phyloP scores from a whole-genome alignment of 2,888 invertebrate species.

The Eupithecia insigniata region DNA sequence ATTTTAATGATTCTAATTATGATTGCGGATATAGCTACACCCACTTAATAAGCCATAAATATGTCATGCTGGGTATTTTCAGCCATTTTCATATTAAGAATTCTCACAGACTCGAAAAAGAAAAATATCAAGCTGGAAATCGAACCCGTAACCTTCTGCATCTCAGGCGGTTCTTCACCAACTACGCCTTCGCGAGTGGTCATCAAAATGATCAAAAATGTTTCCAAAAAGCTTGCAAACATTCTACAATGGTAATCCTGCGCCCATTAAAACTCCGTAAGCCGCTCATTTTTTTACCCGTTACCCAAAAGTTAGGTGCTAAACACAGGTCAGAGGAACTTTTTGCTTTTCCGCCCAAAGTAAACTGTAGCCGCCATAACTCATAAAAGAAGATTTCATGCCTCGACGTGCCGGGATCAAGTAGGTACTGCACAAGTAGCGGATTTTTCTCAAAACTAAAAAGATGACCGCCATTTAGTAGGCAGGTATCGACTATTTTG shows the following conservation, averaged over 20 bases:
- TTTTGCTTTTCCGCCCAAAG: conserved; percentile 24
- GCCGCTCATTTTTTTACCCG: conserved; percentile 19
- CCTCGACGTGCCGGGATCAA: background rate
- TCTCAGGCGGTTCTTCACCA: background rate
- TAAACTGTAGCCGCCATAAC: conserved; percentile 20
- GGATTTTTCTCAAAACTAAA: background rate
- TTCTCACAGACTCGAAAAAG: background rate
- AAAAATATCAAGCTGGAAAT: background rate
- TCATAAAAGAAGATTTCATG: conserved; percentile 27
- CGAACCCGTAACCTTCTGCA: background rate
- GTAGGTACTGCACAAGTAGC: background rate
- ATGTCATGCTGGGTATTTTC: background rate
- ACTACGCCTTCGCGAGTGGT: background rate
- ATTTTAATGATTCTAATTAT: too few relatives aligned
- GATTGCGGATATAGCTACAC: too few relatives aligned
- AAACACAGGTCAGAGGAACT: conserved; percentile 27
- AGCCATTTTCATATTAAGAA: background rate
- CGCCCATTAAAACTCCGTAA: conserved; percentile 31
- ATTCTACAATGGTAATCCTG: conserved; percentile 12
- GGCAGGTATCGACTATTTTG: background rate
- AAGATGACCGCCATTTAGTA: background rate
- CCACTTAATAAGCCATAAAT: too few relatives aligned
- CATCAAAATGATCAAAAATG: background rate
- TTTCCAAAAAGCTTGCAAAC: background rate
- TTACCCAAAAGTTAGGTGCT: conserved; percentile 22